phyloP scores from a whole-genome alignment of 2,888 invertebrate species.

The Diaprepes abbreviatus region DNA sequence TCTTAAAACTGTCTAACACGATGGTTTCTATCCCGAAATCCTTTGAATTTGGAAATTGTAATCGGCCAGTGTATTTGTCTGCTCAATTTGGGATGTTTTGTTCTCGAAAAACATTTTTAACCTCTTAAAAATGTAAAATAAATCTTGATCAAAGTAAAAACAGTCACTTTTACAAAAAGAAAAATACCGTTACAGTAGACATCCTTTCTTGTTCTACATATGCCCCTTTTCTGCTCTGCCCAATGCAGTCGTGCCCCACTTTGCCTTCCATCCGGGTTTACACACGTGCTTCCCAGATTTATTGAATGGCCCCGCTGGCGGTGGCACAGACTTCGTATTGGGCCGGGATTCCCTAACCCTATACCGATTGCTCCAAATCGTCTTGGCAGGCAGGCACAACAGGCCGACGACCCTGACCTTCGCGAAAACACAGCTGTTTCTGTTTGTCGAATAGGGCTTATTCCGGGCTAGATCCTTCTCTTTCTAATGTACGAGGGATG shows the following conservation, averaged over 20 bases:
- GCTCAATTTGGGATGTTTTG: no score
- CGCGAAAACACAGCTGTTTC: neutral
- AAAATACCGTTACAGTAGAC: no score
- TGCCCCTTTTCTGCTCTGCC: no score
- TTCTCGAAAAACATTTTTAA: no score
- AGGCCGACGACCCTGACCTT: conserved; percentile 19
- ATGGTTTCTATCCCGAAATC: no score
- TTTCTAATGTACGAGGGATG: neutral
- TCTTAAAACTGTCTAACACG: no score
- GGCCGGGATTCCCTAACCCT: conserved; percentile 1
- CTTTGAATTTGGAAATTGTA: no score
- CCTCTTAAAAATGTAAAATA: no score
- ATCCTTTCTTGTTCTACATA: no score
- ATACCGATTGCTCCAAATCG: neutral
- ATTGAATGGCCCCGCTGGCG: neutral
- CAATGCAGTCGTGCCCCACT: neutral
- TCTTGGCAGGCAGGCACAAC: neutral
- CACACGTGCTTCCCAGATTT: conserved; percentile 7
- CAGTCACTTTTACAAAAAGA: no score
- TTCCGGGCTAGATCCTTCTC: neutral
- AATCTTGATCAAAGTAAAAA: no score
- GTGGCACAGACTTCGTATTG: neutral
- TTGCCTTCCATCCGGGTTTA: neutral
- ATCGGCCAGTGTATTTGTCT: no score
- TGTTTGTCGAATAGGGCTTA: neutral